These are phyloP conservation scores for Ficedula albicollis DNA, from an alignment of 2,797 vertebrate genomes.

Conservation along the genomic window DNA sequence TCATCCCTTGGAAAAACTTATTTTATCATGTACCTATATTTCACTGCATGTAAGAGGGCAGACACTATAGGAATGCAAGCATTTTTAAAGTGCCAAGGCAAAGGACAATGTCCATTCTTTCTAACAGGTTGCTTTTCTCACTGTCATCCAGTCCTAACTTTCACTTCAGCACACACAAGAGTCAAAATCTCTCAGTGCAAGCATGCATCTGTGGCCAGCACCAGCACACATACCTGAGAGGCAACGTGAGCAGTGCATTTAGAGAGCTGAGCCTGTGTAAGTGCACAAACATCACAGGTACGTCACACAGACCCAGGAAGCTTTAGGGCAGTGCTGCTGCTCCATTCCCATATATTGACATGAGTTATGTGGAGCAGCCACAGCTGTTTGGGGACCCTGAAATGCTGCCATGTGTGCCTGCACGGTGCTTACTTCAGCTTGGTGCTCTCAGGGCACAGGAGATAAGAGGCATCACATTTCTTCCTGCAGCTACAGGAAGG, in stretches of 20 bases:
- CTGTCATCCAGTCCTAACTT: not conserved
- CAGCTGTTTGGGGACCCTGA: not conserved
- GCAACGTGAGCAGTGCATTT: not conserved
- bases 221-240: not conserved
- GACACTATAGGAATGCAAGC: not conserved
- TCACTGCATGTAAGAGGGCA: not conserved
- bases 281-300: not conserved
- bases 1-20: not conserved
- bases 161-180: not conserved
- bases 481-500: not conserved
- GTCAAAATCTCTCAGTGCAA: not conserved
- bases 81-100: not conserved
- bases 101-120: accelerated
- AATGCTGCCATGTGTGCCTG: not conserved
- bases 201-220: not conserved
- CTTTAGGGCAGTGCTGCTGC: not conserved
- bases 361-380: not conserved
- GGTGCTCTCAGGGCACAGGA: not conserved
- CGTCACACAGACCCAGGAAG: not conserved
- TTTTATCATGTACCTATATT: not conserved
- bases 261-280: not conserved
- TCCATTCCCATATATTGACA: not conserved
- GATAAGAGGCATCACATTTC: not conserved
- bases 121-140: not conserved
- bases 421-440: not conserved